phyloP scores from a whole-genome alignment of 1,140 invertebrate genomes.

The Heliothis subflexa region DNA sequence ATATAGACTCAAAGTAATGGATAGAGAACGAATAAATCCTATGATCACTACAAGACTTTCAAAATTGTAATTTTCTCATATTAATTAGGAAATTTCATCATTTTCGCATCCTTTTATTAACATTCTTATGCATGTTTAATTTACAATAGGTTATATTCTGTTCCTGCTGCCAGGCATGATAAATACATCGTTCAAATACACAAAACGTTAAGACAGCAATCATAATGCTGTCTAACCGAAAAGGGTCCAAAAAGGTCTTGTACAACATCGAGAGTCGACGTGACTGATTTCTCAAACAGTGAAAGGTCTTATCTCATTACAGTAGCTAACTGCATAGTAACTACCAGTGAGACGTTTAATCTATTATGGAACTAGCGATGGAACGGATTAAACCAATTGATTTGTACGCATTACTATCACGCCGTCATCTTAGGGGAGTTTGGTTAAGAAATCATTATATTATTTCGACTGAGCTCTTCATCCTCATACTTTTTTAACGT shows the following conservation, averaged over 20 bases:
- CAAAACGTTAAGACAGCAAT: constrained; percentile 7
- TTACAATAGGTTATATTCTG: too few relatives aligned
- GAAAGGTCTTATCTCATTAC: constrained; percentile 26
- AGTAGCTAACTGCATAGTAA: not conserved
- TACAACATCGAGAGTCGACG: constrained; percentile 24
- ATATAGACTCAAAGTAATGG: not conserved
- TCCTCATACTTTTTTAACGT: too few relatives aligned
- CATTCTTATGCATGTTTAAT: too few relatives aligned
- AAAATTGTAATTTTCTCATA: too few relatives aligned
- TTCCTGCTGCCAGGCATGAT: not conserved
- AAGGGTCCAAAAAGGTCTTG: constrained; percentile 29
- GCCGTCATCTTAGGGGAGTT: not conserved
- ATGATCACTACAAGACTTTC: not conserved
- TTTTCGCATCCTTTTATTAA: too few relatives aligned
- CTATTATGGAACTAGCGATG: constrained; percentile 8
- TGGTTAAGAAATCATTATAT: not conserved
- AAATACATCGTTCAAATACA: not conserved
- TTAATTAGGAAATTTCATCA: too few relatives aligned
- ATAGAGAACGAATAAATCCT: not conserved
- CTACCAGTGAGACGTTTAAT: constrained; percentile 8
- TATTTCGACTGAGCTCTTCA: not conserved
- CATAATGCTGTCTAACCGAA: constrained; percentile 18
- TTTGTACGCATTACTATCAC: constrained; percentile 5
- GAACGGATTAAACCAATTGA: constrained; percentile 11
- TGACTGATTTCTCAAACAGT: constrained; percentile 34